Conservation (phyloP, 2,888 invertebrate species). For the Drosophila suboccidentalis region DNA sequence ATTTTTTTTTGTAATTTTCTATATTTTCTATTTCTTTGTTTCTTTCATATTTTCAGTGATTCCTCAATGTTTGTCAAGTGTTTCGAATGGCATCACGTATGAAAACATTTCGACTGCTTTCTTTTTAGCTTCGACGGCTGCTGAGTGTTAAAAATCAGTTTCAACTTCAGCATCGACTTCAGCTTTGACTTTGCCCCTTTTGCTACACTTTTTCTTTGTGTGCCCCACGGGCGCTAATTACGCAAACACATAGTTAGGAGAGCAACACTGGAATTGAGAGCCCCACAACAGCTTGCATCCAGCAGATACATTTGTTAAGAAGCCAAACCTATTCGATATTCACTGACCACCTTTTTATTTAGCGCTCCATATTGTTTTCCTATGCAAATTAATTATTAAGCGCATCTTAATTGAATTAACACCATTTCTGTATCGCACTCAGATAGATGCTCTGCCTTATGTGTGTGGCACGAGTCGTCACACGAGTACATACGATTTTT, state of each 20-base stretch:
- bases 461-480: slow-evolving; percentile 23
- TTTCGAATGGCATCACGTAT: slow-evolving; percentile 64
- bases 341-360: slow-evolving; percentile 46
- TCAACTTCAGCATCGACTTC: slow-evolving; percentile 20
- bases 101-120: slow-evolving; percentile 56
- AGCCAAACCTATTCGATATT: slow-evolving; percentile 19
- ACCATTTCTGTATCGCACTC: slow-evolving; percentile 44
- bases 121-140: slow-evolving; percentile 47
- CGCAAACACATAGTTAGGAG: slow-evolving; percentile 64
- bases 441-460: slow-evolving; percentile 7
- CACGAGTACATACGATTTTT: neutral
- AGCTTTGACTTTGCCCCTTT: slow-evolving; percentile 41
- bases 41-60: slow-evolving; percentile 26
- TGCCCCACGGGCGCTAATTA: slow-evolving; percentile 67
- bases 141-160: slow-evolving; percentile 22
- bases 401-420: slow-evolving; percentile 76
- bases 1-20: slow-evolving; percentile 49
- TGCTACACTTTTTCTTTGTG: slow-evolving; percentile 60
- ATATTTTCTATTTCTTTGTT: slow-evolving; percentile 34
- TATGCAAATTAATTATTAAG: slow-evolving; percentile 71
- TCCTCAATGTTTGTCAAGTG: slow-evolving; percentile 69
- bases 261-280: slow-evolving; percentile 48
- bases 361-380: slow-evolving; percentile 65
- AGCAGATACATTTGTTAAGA: slow-evolving; percentile 26
- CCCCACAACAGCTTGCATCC: slow-evolving; percentile 23